Percentiles rank a stretch among this genome's conserved stretches.
Conservation (phyloP, 2,888 invertebrate genomes). For the Eupithecia exiguata region DNA sequence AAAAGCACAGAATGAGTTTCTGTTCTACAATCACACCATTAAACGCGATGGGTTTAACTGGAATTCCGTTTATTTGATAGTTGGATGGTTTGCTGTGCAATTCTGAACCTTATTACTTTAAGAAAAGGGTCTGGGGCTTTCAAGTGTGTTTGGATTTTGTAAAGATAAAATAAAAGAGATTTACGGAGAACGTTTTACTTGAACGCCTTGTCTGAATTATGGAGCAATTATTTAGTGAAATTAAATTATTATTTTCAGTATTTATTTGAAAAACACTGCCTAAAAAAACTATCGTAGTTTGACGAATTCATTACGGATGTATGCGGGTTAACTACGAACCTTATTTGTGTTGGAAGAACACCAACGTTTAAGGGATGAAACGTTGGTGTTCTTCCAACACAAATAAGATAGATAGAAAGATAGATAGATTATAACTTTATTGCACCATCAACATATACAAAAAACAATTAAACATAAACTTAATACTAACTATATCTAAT, state of each 20-base stretch:
- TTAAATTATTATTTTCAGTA: background rate
- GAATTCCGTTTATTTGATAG: constrained; percentile 35
- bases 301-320: no score
- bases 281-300: no score
- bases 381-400: no score
- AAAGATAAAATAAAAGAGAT: constrained; percentile 29
- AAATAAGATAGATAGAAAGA: no score
- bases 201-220: constrained; percentile 23
- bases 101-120: constrained; percentile 29
- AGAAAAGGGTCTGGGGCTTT: constrained; percentile 11
- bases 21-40: background rate
- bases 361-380: no score
- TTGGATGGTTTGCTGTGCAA: constrained; percentile 12
- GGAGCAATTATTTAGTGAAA: constrained; percentile 10
- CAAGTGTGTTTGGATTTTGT: constrained; percentile 13
- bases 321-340: no score
- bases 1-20: background rate
- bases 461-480: no score
- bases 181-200: constrained; percentile 17
- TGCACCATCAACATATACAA: no score
- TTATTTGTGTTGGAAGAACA: no score
- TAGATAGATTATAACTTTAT: no score
- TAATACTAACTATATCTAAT: no score
- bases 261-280: no score
- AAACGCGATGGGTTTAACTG: constrained; percentile 25